These are phyloP conservation scores for Zaprionus davidi DNA, from an alignment of 1,140 invertebrate species.

Conservation along the genomic window DNA sequence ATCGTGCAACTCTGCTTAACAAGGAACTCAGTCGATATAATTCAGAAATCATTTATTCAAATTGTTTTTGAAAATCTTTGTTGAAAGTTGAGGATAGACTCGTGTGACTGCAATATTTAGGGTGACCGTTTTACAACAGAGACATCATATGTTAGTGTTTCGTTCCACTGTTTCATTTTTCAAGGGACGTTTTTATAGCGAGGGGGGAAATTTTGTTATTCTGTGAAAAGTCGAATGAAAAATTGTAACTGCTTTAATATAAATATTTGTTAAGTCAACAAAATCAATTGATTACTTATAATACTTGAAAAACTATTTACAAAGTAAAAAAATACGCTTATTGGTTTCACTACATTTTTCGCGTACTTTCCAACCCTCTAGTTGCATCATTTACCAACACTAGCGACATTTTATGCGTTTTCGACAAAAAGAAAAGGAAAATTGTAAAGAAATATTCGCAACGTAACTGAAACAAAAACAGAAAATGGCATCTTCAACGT, in stretches of 20 bases:
- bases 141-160: background rate
- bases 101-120: background rate
- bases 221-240: no score
- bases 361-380: constrained; percentile 18
- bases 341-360: background rate
- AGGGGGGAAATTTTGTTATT: background rate
- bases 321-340: background rate
- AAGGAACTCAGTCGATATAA: constrained; percentile 18
- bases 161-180: background rate
- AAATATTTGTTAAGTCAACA: background rate
- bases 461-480: constrained; percentile 30
- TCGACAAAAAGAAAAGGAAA: constrained; percentile 40
- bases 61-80: background rate
- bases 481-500: constrained; percentile 63
- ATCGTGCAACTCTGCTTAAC: background rate
- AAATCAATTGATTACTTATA: background rate
- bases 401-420: constrained; percentile 32
- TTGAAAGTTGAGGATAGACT: no score
- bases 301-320: background rate
- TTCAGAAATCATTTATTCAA: constrained; percentile 17
- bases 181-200: background rate
- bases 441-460: background rate
- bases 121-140: background rate
- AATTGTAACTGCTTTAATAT: background rate
- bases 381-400: constrained; percentile 16